Base-by-base conservation (phyloP, 1,140 invertebrate species). In the Hyphantria cunea region DNA sequence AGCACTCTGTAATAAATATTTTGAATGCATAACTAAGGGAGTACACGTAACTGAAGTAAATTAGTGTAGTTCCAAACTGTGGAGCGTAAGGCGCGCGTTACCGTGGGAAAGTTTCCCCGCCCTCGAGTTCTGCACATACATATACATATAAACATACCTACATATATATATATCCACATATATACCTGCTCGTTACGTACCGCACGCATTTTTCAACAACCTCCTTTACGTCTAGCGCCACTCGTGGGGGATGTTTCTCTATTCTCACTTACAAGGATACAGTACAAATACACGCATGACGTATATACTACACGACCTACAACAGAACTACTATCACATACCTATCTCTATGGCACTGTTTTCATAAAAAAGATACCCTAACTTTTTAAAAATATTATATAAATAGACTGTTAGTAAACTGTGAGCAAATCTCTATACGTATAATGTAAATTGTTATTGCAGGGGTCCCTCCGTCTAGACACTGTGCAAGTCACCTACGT, bases 381-480 rank as follows among this genome's bases (percentile, higher is more conserved):
- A 37, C 34, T 37, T 42, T 10, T 11, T 11, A 41, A 56, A 56
- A 34, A 47, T 56, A 53, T 15, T 25, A 25, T 25, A 25, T 45
- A 47, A 45, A 41, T 56, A 56, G 41, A 12, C 52, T 54, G 41
- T 45, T 14, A 56, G 53, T 47, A 52, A 37, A 42, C 60, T 44
- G 55, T 55, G 55, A 13, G 55, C 54, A 66, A 60, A 67, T 62
- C 56, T 41, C 47, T 34, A 51, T 53, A 53, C 33, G 48, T 76
- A 74, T 68, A 80, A 64, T 69, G 69, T 72, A 74, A 72, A 44
- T 71, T 72, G 74, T 76, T 80, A 72, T 68, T 71, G 63, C 51
- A 74, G 65, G 75, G 78, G 76, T 80, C 82, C 84, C 82, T 86
- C 78, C 84, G 85, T 88, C 86, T 90, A 90, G 86, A 90, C 86